Conservation (phyloP, 2,888 invertebrate species). For the Sphaeridia pumilis region DNA sequence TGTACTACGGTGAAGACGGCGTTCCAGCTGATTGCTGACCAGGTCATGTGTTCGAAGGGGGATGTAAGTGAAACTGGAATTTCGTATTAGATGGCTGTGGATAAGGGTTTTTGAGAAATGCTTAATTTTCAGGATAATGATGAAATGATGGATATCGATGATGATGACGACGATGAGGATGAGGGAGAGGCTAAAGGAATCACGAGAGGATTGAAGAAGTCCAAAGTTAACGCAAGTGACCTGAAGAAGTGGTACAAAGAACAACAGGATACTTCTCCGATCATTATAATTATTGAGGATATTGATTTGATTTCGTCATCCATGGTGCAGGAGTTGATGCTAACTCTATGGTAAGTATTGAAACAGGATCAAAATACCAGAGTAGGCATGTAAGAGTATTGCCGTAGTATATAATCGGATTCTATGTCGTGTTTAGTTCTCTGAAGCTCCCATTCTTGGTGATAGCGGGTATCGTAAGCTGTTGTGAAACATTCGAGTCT, state of each 20-base stretch:
- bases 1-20: slow-evolving; percentile 18
- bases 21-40: slow-evolving; percentile 20
- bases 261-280: not conserved
- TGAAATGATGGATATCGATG: not conserved
- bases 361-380: not conserved
- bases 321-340: slow-evolving; percentile 22
- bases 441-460: slow-evolving; percentile 20
- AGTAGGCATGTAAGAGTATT: not conserved
- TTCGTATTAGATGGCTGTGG: not conserved
- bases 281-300: slow-evolving; percentile 27
- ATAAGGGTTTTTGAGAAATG: not conserved
- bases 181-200: not conserved
- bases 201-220: not conserved
- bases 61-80: not conserved
- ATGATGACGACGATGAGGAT: not conserved
- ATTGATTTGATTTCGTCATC: slow-evolving; percentile 23
- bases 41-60: slow-evolving; percentile 8
- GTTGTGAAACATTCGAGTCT: slow-evolving; percentile 15
- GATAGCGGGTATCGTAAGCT: slow-evolving; percentile 22
- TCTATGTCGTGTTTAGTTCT: slow-evolving; percentile 2
- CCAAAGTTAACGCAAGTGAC: slow-evolving; percentile 7
- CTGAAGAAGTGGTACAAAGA: slow-evolving; percentile 5
- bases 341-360: slow-evolving; percentile 20
- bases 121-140: not conserved
- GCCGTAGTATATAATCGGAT: not conserved